phyloP scores from a whole-genome alignment of 2,113 vertebrate species.

The Acanthisitta chloris region DNA sequence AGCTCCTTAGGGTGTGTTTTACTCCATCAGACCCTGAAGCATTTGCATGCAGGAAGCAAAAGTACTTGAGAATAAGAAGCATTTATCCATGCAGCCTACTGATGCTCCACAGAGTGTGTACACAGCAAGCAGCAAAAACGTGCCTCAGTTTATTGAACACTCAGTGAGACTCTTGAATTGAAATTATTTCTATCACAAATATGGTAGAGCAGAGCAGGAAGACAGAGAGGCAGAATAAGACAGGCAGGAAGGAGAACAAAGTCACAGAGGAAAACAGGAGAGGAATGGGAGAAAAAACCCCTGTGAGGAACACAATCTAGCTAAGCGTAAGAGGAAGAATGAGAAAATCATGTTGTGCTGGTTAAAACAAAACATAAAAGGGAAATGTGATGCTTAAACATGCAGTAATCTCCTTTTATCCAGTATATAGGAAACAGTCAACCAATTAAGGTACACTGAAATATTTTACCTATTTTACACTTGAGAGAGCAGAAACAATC shows the following conservation, averaged over 20 bases:
- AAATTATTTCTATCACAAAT: background rate
- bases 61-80: background rate
- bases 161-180: background rate
- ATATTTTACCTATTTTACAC: constrained; percentile 41
- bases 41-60: background rate
- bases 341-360: background rate
- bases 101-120: background rate
- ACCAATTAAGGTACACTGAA: constrained; percentile 1
- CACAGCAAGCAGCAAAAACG: background rate
- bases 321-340: background rate
- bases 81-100: background rate
- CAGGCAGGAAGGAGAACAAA: background rate
- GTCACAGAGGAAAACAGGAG: background rate
- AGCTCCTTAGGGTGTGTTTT: background rate
- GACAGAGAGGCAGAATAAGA: background rate
- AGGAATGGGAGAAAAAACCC: background rate
- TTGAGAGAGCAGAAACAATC: constrained; percentile 50
- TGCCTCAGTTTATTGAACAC: background rate
- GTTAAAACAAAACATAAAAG: background rate
- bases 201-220: background rate
- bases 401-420: constrained; percentile 12
- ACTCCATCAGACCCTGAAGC: background rate
- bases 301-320: background rate
- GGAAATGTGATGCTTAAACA: background rate
- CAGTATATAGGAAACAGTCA: background rate